Evolutionary conservation across 2,113 vertebrate species (phyloP).

Genomic region (Rhinopomastus cyanomelas): DNA sequence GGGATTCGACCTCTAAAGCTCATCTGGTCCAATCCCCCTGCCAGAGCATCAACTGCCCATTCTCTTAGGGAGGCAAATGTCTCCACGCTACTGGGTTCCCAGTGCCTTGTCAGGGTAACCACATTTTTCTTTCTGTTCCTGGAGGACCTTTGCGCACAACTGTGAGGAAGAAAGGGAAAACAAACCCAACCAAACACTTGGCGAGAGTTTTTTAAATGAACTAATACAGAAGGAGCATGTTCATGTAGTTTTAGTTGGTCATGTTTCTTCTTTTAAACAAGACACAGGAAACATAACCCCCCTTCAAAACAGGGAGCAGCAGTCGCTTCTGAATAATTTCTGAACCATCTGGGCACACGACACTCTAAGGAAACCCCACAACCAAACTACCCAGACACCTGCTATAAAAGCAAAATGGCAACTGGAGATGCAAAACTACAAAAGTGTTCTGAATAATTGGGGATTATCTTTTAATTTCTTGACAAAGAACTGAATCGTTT

Average conservation of each 20-base stretch:
- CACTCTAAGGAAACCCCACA: background rate
- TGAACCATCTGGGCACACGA: background rate
- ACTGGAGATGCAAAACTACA: background rate
- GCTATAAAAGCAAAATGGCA: background rate
- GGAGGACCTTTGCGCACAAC: background rate
- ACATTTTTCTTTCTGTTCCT: background rate
- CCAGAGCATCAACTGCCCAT: background rate
- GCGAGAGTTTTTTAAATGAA: background rate
- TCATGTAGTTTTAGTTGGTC: background rate
- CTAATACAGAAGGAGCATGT: background rate
- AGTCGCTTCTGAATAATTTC: background rate
- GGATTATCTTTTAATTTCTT: conserved; percentile 58
- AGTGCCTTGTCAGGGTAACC: background rate
- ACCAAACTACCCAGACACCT: background rate
- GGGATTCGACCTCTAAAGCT: no score
- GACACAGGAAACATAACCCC: background rate
- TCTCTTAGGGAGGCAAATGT: background rate
- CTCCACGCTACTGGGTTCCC: background rate
- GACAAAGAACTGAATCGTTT: conserved; percentile 10
- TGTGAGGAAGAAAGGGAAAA: no score
- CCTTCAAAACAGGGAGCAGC: background rate
- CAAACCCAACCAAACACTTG: no score
- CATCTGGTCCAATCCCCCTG: no score
- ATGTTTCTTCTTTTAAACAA: background rate
- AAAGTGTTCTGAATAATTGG: conserved; percentile 39